These are phyloP conservation scores for Sisyra terminalis DNA, from an alignment of 2,888 invertebrate genomes.

Conservation along the genomic window DNA sequence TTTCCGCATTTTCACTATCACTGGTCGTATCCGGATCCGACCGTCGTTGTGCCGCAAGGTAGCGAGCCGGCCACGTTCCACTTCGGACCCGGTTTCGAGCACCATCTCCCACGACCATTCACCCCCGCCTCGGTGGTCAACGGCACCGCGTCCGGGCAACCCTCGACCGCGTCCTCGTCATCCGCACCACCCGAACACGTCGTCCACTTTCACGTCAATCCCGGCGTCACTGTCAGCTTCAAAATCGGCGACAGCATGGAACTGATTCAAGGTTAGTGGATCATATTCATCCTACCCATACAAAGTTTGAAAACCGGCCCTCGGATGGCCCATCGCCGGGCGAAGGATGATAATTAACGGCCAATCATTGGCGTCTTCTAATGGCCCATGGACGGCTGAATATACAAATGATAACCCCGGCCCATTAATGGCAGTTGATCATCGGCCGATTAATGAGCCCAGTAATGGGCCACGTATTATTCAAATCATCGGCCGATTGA, in stretches of 20 bases:
- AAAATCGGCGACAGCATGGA: slow-evolving; percentile 59
- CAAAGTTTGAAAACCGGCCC: too few relatives aligned
- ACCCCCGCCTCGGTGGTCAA: slow-evolving; percentile 18
- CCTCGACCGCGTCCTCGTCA: slow-evolving; percentile 15
- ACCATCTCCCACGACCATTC: slow-evolving; percentile 23
- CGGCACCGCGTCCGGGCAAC: slow-evolving; percentile 5
- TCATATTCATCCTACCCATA: too few relatives aligned
- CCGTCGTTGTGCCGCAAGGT: slow-evolving; percentile 26
- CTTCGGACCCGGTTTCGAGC: slow-evolving; percentile 41
- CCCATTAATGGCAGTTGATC: too few relatives aligned
- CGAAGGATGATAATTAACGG: too few relatives aligned
- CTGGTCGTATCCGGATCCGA: slow-evolving; percentile 33
- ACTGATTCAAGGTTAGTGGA: slow-evolving; percentile 53
- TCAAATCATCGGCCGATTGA: too few relatives aligned
- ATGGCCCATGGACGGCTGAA: too few relatives aligned
- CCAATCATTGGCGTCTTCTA: too few relatives aligned
- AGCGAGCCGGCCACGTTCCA: slow-evolving; percentile 37
- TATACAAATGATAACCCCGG: too few relatives aligned
- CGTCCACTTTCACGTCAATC: slow-evolving; percentile 57
- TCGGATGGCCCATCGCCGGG: too few relatives aligned
- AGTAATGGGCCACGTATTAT: too few relatives aligned
- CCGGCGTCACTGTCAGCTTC: slow-evolving; percentile 60
- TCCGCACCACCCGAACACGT: slow-evolving; percentile 34
- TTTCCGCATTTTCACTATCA: slow-evolving; percentile 25
- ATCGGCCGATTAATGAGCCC: too few relatives aligned